These are phyloP conservation scores for Reticulitermes speratus DNA, from an alignment of 1,140 invertebrate species.

Conservation along the genomic window DNA sequence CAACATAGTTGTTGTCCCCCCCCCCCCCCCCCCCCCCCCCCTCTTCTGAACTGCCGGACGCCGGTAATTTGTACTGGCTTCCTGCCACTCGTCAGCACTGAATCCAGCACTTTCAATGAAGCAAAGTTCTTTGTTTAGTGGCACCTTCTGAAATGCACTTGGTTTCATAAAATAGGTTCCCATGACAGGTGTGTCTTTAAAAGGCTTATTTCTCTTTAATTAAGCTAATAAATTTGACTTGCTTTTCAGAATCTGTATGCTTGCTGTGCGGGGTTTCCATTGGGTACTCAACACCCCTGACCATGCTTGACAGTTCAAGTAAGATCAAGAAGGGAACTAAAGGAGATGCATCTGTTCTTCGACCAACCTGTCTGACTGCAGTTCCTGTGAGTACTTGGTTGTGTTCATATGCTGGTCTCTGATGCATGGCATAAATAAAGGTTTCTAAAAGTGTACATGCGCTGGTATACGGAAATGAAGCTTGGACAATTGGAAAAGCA, in stretches of 20 bases:
- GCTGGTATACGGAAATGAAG: not conserved
- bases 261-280: slow-evolving; percentile 79
- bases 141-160: too few relatives aligned
- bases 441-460: not conserved
- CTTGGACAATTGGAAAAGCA: not conserved
- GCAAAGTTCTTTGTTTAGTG: too few relatives aligned
- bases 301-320: slow-evolving; percentile 92
- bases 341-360: slow-evolving; percentile 86
- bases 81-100: too few relatives aligned
- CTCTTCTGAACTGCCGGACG: too few relatives aligned
- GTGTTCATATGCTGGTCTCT: not conserved
- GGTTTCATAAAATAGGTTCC: too few relatives aligned
- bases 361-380: slow-evolving; percentile 91
- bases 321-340: slow-evolving; percentile 92
- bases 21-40: too few relatives aligned
- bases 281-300: slow-evolving; percentile 94
- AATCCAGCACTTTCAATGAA: too few relatives aligned
- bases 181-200: too few relatives aligned
- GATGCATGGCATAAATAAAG: not conserved
- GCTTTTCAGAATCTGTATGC: slow-evolving; percentile 53
- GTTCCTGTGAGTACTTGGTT: slow-evolving; percentile 74
- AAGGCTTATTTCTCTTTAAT: too few relatives aligned
- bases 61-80: too few relatives aligned
- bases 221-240: not conserved
- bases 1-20: too few relatives aligned